Percentiles rank a stretch among this genome's conserved stretches.
Conservation (phyloP, 2,113 vertebrate species). For the Marcusenius ussheri region DNA sequence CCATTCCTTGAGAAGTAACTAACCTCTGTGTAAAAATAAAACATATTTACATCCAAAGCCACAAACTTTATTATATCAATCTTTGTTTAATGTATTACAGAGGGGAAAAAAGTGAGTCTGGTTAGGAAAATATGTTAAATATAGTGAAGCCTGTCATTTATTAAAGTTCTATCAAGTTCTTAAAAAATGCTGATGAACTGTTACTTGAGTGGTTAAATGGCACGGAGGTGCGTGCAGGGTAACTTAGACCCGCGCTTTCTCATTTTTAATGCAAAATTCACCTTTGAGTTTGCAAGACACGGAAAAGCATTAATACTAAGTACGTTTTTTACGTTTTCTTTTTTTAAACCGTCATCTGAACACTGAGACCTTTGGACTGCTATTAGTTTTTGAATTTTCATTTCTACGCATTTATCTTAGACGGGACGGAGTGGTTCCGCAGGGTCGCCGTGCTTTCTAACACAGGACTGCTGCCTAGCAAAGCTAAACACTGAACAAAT, state of each 20-base stretch:
- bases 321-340: not conserved
- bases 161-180: not conserved
- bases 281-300: not conserved
- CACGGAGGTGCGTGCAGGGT: not conserved
- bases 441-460: not conserved
- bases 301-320: not conserved
- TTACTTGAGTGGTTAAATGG: not conserved
- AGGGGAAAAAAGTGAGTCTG: not conserved
- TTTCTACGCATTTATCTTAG: not conserved
- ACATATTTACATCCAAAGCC: not conserved
- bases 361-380: not conserved
- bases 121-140: conserved; percentile 8
- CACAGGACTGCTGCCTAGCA: not conserved
- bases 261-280: not conserved
- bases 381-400: not conserved
- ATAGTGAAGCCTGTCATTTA: not conserved
- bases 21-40: not conserved
- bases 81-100: conserved; percentile 6
- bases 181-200: conserved; percentile 11
- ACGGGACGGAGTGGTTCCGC: not conserved
- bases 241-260: not conserved
- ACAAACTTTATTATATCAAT: conserved; percentile 5
- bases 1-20: not conserved
- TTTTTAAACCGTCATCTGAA: not conserved
- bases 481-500: not conserved